phyloP scores from a whole-genome alignment of 2,888 invertebrate genomes.

The Galeruca laticollis region DNA sequence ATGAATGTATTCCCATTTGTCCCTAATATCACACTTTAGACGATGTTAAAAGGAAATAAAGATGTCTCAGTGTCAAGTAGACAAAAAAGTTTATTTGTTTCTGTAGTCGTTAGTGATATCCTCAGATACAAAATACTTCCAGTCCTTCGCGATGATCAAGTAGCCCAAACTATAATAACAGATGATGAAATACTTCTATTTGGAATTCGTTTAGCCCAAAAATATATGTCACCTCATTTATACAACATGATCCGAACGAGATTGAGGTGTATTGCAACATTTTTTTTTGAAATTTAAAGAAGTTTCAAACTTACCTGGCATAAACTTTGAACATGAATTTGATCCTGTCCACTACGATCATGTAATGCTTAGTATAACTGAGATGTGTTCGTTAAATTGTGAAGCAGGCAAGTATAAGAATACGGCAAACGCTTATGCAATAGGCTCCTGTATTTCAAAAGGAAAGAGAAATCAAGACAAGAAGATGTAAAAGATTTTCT shows the following conservation, averaged over 20 bases:
- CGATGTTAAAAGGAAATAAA: neutral
- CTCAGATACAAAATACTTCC: no score
- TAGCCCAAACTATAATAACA: neutral
- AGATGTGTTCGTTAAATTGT: constrained; percentile 18
- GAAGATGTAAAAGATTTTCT: constrained; percentile 25
- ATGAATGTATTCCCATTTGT: constrained; percentile 8
- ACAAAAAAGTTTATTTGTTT: constrained; percentile 1
- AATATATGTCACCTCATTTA: constrained; percentile 16
- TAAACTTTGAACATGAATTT: constrained; percentile 17
- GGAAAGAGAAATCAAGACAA: constrained; percentile 20
- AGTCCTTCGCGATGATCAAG: neutral
- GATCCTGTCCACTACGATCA: constrained; percentile 9
- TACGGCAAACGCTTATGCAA: constrained; percentile 6
- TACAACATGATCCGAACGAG: constrained; percentile 14
- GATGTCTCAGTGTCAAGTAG: neutral
- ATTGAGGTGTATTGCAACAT: constrained; percentile 9
- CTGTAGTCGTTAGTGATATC: constrained; percentile 5
- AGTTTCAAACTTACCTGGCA: neutral
- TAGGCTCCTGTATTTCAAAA: constrained; percentile 19
- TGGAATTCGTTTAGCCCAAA: constrained; percentile 12
- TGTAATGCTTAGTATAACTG: constrained; percentile 6
- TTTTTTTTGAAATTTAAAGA: constrained; percentile 6
- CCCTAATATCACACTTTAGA: no score
- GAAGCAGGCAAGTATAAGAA: constrained; percentile 15
- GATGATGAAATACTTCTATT: constrained; percentile 16